Conservation (phyloP, 2,888 invertebrate genomes). For the Lasius fuliginosus region DNA sequence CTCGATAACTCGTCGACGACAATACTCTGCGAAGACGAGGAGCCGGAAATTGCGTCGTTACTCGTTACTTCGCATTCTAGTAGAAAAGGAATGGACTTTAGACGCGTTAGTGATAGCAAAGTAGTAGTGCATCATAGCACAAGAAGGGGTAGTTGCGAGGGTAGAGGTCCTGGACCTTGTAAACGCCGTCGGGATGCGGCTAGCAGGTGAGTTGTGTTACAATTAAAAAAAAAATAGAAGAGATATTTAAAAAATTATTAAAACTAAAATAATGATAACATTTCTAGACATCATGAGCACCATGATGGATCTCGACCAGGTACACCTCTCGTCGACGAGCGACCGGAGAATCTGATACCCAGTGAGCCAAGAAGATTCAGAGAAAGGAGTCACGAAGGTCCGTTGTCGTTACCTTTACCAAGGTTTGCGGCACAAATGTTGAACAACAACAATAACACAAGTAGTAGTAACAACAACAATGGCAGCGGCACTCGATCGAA, state of each 20-base stretch:
- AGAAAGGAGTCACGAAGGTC: constrained; percentile 89
- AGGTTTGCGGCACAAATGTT: constrained; percentile 93
- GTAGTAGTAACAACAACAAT: constrained; percentile 75
- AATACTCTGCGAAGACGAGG: constrained; percentile 84
- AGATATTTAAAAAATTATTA: neutral
- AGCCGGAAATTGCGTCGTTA: constrained; percentile 84
- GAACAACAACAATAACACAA: constrained; percentile 83
- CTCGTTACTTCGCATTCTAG: constrained; percentile 84
- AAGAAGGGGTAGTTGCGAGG: constrained; percentile 84
- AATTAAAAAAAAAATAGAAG: neutral
- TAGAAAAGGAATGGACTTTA: constrained; percentile 84
- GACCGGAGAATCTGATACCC: constrained; percentile 91
- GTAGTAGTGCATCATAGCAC: constrained; percentile 81
- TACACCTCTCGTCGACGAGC: constrained; percentile 94
- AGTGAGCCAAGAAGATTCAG: constrained; percentile 92
- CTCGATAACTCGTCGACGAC: constrained; percentile 86
- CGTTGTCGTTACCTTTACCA: constrained; percentile 94
- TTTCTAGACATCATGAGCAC: constrained; percentile 87
- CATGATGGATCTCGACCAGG: constrained; percentile 92
- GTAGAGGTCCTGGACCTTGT: constrained; percentile 82
- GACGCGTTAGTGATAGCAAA: constrained; percentile 84
- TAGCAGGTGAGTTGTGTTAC: constrained; percentile 77
- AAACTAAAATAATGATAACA: constrained; percentile 3
- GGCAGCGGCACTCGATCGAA: constrained; percentile 70
- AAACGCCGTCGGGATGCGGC: constrained; percentile 83